Percentiles rank a stretch among this genome's conserved stretches.
phyloP scores from a whole-genome alignment of 2,797 vertebrate genomes.

The Catharus ustulatus region DNA sequence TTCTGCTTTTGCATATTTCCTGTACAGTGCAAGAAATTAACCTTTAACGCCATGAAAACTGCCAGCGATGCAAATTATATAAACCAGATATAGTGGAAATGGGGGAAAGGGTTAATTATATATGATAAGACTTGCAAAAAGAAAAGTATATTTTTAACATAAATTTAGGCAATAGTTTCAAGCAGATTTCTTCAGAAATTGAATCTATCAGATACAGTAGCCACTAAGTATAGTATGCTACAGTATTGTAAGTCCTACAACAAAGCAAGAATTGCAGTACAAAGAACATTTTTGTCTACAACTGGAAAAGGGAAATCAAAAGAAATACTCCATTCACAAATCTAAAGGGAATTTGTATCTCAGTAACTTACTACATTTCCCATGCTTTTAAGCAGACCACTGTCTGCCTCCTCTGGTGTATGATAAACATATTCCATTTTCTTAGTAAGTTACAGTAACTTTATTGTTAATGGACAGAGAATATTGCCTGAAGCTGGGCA shows the following conservation, averaged over 20 bases:
- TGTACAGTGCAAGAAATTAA: conserved; percentile 48
- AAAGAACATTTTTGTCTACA: not conserved
- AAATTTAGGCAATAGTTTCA: not conserved
- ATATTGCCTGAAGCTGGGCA: not conserved
- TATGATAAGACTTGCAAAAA: not conserved
- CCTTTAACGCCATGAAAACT: not conserved
- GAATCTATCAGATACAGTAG: not conserved
- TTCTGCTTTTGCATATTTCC: conserved; percentile 96
- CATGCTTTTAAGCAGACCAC: not conserved
- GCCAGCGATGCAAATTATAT: not conserved
- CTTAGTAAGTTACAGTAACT: not conserved
- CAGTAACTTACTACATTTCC: not conserved
- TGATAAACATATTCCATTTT: not conserved
- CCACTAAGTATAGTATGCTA: not conserved
- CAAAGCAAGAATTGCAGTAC: not conserved
- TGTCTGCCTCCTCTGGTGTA: not conserved
- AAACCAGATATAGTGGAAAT: not conserved
- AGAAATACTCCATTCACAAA: not conserved
- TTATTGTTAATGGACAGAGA: not conserved
- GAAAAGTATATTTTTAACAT: not conserved
- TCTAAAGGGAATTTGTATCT: not conserved
- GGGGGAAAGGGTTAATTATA: not conserved
- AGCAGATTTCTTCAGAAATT: not conserved
- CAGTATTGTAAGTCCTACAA: not conserved
- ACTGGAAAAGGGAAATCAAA: not conserved